Base-by-base conservation (phyloP, 53 echinoderm and acorn worm genomes). In the Henricia sp. region DNA sequence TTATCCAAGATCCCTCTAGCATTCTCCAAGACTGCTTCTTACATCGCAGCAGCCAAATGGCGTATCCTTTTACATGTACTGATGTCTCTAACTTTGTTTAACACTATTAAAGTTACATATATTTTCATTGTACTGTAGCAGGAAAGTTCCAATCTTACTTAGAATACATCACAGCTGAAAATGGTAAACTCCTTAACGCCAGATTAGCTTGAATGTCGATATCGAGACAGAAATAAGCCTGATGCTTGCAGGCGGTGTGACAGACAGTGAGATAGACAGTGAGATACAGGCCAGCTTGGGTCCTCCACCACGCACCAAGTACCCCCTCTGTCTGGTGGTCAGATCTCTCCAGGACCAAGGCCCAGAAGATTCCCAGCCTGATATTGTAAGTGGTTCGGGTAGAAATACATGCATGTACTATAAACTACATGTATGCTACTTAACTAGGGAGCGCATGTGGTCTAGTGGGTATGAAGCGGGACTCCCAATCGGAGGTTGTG, bases 271-370 rank as follows among this genome's bases (percentile, higher is more conserved):
- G 62, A 85, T 55, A 55, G 76, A 63, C 29, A 51, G 8, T 1
- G 32, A 77, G 66, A 55, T 53, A 77, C 60, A 41, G 77, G 24
- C 40, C 30, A 29, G 57, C 14, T 70, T 88, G 53, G 93, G 93
- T 37, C 83, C 88, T 37, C 80, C 87, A 21, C 93, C 96, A 16
- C 83, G 94, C 19, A 68, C 56, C 36, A 82, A 73, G 30, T 96
- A 96, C 37, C 96, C 93, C 24, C 70, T 94, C 8, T 85, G 88
- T 40, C 14, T 94, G 20, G 25, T 95, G 8, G 25, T 91, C 56
- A 91, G 89, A 55, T 83, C 85, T 23, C 34, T 41, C 11, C 27
- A 58, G 16, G 76, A 21, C 41, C 59, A 77, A 8, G n/a, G 29
- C 41, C 42, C 28, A 29, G 14, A 36, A 16, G 67, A 84, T n/a